Conservation (phyloP, 2,797 vertebrate genomes). For the Antrozous pallidus region DNA sequence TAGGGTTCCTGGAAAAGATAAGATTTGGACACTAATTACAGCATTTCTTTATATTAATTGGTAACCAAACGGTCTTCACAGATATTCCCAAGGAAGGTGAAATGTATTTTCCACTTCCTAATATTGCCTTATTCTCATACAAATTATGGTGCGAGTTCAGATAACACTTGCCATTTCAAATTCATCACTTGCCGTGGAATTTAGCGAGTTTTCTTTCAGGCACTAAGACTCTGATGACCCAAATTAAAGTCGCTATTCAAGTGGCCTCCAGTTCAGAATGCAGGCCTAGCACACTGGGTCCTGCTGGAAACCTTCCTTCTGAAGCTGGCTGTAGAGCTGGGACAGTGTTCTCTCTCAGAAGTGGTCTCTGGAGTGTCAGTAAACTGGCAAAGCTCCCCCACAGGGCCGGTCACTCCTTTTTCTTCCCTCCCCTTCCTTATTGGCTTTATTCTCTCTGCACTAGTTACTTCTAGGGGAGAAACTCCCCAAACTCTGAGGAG, state of each 20-base stretch:
- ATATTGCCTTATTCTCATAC: slow-evolving; percentile 13
- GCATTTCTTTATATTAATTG: slow-evolving; percentile 31
- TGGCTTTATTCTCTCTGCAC: not conserved
- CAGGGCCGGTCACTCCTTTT: not conserved
- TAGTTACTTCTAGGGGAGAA: not conserved
- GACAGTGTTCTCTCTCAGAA: not conserved
- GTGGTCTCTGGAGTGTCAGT: not conserved
- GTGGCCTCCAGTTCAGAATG: not conserved
- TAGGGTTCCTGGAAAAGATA: slow-evolving; percentile 20
- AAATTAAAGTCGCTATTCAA: slow-evolving; percentile 12
- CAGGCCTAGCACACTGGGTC: not conserved
- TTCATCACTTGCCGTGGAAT: slow-evolving; percentile 43
- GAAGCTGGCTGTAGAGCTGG: not conserved
- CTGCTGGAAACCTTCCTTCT: not conserved
- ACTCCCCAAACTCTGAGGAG: not conserved
- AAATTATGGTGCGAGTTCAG: slow-evolving; percentile 9
- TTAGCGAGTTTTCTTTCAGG: slow-evolving; percentile 39
- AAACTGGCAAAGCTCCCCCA: not conserved
- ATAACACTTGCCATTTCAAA: slow-evolving; percentile 42
- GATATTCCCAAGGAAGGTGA: not conserved
- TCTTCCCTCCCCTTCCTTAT: not conserved
- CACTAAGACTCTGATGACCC: slow-evolving; percentile 3
- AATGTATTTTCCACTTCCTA: slow-evolving; percentile 43
- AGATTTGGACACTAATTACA: not conserved
- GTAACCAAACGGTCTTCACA: not conserved